Percentiles rank a stretch among this genome's conserved stretches.
phyloP scores from a whole-genome alignment of 2,797 vertebrate genomes.

The Uromys caudimaculatus region DNA sequence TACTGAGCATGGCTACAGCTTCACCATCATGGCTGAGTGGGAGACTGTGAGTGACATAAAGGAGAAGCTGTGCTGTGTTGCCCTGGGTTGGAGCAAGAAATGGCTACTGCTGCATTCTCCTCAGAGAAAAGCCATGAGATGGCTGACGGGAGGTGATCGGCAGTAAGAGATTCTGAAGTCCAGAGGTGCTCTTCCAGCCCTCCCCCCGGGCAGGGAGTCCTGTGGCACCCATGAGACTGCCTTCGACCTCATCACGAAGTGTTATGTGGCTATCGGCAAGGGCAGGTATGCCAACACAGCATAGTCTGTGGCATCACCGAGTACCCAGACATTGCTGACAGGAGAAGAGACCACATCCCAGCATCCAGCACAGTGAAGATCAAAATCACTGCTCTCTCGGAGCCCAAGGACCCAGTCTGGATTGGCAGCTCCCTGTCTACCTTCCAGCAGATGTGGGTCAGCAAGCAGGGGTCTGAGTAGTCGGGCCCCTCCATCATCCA shows the following conservation, averaged over 20 bases:
- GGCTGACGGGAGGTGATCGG: background rate
- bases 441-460: slow-evolving; percentile 99
- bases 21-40: background rate
- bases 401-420: slow-evolving; percentile 99
- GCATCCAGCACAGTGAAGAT: background rate
- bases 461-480: slow-evolving; percentile 94
- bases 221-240: no score
- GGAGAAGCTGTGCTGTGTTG: background rate
- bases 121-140: background rate
- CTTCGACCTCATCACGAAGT: background rate
- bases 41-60: background rate
- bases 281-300: background rate
- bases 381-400: slow-evolving; percentile 71
- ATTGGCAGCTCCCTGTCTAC: slow-evolving; percentile 99
- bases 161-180: background rate
- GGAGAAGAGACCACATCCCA: background rate
- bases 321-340: background rate
- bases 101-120: background rate
- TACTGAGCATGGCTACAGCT: background rate
- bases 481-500: slow-evolving; percentile 89
- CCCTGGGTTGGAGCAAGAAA: background rate
- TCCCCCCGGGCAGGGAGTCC: background rate
- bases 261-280: background rate
- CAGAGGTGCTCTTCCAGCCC: background rate
- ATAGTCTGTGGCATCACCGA: background rate